Percentiles rank a stretch among this genome's conserved stretches.
These are phyloP conservation scores for Brachyistius frenatus DNA, from an alignment of 2,113 vertebrate species.

Conservation along the genomic window DNA sequence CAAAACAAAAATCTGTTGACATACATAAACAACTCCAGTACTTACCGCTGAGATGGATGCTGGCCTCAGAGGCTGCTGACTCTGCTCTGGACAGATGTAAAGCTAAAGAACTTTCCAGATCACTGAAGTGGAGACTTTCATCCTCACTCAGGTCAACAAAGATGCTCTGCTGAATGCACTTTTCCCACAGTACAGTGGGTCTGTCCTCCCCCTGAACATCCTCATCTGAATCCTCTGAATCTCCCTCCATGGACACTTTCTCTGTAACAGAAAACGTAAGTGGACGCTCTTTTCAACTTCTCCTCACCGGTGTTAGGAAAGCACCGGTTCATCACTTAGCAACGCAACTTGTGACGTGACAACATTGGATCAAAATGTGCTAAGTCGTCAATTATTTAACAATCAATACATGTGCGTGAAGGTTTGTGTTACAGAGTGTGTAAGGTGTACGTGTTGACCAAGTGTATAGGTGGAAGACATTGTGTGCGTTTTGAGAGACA, in stretches of 20 bases:
- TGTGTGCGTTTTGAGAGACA: background rate
- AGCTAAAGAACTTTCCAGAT: conserved; percentile 77
- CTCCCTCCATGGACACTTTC: conserved; percentile 59
- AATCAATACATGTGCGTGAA: conserved; percentile 27
- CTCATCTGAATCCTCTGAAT: conserved; percentile 63
- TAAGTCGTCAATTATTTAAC: conserved; percentile 60
- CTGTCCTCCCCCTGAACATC: conserved; percentile 45
- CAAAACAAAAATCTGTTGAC: background rate
- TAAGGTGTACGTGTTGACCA: conserved; percentile 12
- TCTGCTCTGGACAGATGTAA: conserved; percentile 71
- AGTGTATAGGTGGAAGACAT: background rate
- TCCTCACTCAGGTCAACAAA: conserved; percentile 83
- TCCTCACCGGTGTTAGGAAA: conserved; percentile 34
- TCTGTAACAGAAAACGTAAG: conserved; percentile 7
- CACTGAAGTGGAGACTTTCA: conserved; percentile 83
- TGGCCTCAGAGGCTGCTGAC: conserved; percentile 72
- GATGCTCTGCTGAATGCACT: conserved; percentile 81
- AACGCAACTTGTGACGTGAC: conserved; percentile 61
- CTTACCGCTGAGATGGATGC: conserved; percentile 78
- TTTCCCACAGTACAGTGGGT: conserved; percentile 80
- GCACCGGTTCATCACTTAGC: conserved; percentile 69
- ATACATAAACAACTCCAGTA: too few relatives aligned
- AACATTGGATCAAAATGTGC: conserved; percentile 63
- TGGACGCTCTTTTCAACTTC: background rate
- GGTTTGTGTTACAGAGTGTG: conserved; percentile 1